Conservation (phyloP, 2,797 vertebrate species). For the Karalla daura region DNA sequence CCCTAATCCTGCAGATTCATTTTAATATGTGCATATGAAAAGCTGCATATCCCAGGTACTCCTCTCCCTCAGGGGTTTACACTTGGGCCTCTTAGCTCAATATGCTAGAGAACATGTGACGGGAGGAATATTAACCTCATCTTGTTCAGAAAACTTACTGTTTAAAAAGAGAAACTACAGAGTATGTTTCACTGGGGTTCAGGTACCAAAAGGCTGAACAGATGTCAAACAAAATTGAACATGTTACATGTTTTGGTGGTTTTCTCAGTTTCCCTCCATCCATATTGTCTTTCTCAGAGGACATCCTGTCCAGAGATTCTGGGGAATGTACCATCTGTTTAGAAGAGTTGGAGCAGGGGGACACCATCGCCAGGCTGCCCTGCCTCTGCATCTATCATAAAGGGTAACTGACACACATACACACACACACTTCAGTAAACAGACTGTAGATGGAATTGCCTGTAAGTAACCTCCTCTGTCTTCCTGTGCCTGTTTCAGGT, state of each 20-base stretch:
- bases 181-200: background rate
- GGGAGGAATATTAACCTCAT: background rate
- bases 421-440: background rate
- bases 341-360: slow-evolving; percentile 95
- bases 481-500: slow-evolving; percentile 79
- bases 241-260: slow-evolving; percentile 23
- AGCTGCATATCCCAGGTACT: background rate
- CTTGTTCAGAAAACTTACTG: too few species aligned
- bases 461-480: background rate
- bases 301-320: slow-evolving; percentile 95
- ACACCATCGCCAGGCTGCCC: slow-evolving; percentile 96
- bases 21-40: background rate
- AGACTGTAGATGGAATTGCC: background rate
- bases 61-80: slow-evolving; percentile 28
- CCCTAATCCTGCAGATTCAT: background rate
- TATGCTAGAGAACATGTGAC: slow-evolving; percentile 3
- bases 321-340: slow-evolving; percentile 98
- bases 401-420: slow-evolving; percentile 84
- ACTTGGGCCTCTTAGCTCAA: background rate
- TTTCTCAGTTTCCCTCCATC: slow-evolving; percentile 47
- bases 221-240: slow-evolving; percentile 24
- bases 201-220: slow-evolving; percentile 47
- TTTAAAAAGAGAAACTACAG: background rate
- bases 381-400: slow-evolving; percentile 99
- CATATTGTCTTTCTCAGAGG: slow-evolving; percentile 87